These are phyloP conservation scores for Sitobion miscanthi DNA, from an alignment of 1,140 invertebrate species.

Conservation along the genomic window DNA sequence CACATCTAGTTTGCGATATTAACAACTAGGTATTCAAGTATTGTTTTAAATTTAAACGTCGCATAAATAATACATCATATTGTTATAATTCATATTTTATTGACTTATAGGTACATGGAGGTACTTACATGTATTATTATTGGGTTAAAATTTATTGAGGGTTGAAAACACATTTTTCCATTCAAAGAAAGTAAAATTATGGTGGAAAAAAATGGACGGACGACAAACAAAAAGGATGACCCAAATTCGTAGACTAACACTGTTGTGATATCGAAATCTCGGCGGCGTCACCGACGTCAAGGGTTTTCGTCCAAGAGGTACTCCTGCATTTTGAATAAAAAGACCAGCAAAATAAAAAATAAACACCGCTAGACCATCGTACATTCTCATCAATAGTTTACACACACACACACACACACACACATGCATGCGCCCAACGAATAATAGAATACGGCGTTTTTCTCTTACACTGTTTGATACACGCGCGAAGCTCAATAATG, in stretches of 20 bases:
- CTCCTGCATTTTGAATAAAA: slow-evolving; percentile 45
- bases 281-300: not conserved
- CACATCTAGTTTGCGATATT: not conserved
- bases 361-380: slow-evolving; percentile 6
- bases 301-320: slow-evolving; percentile 10
- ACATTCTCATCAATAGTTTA: slow-evolving; percentile 20
- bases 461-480: not conserved
- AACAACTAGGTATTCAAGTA: not conserved
- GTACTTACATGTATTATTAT: not conserved
- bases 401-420: not conserved
- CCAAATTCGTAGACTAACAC: slow-evolving; percentile 6
- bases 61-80: not conserved
- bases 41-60: not conserved
- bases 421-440: not conserved
- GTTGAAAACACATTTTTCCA: not conserved
- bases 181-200: not conserved
- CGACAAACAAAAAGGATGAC: slow-evolving; percentile 15
- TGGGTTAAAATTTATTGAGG: not conserved
- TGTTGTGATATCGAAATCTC: slow-evolving; percentile 28
- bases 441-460: slow-evolving; percentile 43
- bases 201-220: not conserved
- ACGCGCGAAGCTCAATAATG: not conserved
- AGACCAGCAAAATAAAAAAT: not conserved
- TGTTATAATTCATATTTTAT: not conserved
- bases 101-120: not conserved